Conservation (phyloP, 2,888 invertebrate genomes). For the Acrocyrtus sp. region DNA sequence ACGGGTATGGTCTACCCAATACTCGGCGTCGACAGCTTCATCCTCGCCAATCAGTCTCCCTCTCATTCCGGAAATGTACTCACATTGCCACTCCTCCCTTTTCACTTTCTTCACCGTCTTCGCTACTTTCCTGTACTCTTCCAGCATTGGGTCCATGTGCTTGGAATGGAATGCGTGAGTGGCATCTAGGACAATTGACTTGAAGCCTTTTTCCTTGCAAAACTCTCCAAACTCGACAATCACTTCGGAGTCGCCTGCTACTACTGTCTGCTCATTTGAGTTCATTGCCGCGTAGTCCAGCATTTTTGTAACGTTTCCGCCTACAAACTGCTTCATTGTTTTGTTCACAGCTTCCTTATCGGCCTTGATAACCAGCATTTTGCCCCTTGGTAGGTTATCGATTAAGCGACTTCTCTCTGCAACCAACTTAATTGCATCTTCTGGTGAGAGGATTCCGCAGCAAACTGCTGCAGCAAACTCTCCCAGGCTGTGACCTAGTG, state of each 20-base stretch:
- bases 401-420: constrained; percentile 50
- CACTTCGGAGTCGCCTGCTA: constrained; percentile 33
- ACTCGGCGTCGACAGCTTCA: constrained; percentile 32
- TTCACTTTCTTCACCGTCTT: neutral
- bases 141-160: constrained; percentile 43
- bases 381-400: constrained; percentile 34
- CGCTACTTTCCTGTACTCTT: constrained; percentile 25
- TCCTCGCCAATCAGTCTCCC: constrained; percentile 11
- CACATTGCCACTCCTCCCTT: neutral
- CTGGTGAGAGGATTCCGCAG: constrained; percentile 41
- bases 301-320: neutral
- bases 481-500: constrained; percentile 53
- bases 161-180: constrained; percentile 48
- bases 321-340: constrained; percentile 3
- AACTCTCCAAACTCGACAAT: constrained; percentile 23
- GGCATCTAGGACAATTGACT: constrained; percentile 35
- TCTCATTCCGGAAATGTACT: constrained; percentile 55
- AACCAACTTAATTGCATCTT: constrained; percentile 50
- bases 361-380: constrained; percentile 46
- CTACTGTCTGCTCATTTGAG: constrained; percentile 43
- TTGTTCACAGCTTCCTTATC: constrained; percentile 19
- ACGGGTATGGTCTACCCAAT: constrained; percentile 54
- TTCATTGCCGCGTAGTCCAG: constrained; percentile 54
- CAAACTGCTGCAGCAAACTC: constrained; percentile 52
- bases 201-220: constrained; percentile 28